Evolutionary conservation across 2,797 vertebrate species (phyloP), one percentile per base, ranked within the genome.

Genomic region (Halcyon smyrnensis): DNA sequence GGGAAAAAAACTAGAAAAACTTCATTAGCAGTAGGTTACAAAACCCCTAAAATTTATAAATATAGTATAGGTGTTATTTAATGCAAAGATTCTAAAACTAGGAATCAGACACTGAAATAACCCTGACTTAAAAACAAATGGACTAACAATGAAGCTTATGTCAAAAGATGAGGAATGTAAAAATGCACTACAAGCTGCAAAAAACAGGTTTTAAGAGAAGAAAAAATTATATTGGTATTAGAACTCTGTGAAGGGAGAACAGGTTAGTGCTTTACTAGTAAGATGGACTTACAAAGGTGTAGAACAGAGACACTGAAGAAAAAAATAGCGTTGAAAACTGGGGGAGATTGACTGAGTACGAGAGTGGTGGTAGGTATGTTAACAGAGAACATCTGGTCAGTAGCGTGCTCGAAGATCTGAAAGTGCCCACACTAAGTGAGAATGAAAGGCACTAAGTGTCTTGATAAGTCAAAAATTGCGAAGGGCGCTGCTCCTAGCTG

Each of bases 261-360:
- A 27, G 25, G 30, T 67, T 53, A 56, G n/a, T 1, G 1, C 2
- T 2, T 68, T n/a, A 43, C 30, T 60, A 3, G 37, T 6, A 14
- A 76, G 16, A 23, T 21, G n/a, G 24, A 30, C 83, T 70, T 83
- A 30, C 74, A 24, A 90, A 74, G 17, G 13, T 63, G 28, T 43
- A 63, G 36, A 70, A 56, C 27, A 45, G 67, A 30, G 41, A 83
- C 32, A 23, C 63, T 46, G 27, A 79, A 63, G 13, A 3, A 32
- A 79, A 76, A 50, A 65, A 74, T 21, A 2, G 3, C 21, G 2
- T 6, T 43, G 60, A 10, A 45, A 57, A 60, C 8, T 2, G 3
- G 0, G 0, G 7, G 6, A 10, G 3, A 28, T 9, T 69, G 21
- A 30, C 15, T 30, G 39, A 73, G 5, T 23, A 19, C 21, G 19